Conservation (phyloP, 2,113 vertebrate genomes). For the Silurus meridionalis region DNA sequence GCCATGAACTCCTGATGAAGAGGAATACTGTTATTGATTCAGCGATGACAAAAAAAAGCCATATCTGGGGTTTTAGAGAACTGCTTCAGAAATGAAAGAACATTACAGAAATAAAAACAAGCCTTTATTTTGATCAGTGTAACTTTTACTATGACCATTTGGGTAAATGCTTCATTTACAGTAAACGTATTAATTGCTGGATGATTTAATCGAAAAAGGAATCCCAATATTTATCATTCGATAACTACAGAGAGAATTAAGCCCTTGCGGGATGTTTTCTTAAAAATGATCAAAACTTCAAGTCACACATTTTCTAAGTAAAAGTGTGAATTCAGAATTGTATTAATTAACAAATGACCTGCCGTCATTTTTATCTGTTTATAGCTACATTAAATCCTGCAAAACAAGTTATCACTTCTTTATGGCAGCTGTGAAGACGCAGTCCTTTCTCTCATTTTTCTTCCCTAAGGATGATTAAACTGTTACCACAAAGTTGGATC, state of each 20-base stretch:
- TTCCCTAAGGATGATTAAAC: neutral
- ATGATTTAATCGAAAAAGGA: neutral
- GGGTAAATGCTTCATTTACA: neutral
- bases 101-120: neutral
- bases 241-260: neutral
- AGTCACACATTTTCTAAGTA: neutral
- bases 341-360: neutral
- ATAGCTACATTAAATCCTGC: neutral
- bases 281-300: neutral
- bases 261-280: neutral
- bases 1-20: slow-evolving; percentile 51
- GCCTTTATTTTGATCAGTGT: neutral
- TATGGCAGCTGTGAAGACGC: neutral
- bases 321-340: neutral
- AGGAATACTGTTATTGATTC: slow-evolving; percentile 44
- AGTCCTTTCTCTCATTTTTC: neutral
- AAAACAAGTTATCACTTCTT: neutral
- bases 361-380: neutral
- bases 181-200: neutral
- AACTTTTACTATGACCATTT: neutral
- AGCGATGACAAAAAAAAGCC: slow-evolving; percentile 1
- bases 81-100: neutral
- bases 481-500: too few species aligned
- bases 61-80: neutral
- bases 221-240: neutral